These are phyloP conservation scores for Chrysocyon brachyurus DNA, from an alignment of 2,797 vertebrate species.

Conservation along the genomic window DNA sequence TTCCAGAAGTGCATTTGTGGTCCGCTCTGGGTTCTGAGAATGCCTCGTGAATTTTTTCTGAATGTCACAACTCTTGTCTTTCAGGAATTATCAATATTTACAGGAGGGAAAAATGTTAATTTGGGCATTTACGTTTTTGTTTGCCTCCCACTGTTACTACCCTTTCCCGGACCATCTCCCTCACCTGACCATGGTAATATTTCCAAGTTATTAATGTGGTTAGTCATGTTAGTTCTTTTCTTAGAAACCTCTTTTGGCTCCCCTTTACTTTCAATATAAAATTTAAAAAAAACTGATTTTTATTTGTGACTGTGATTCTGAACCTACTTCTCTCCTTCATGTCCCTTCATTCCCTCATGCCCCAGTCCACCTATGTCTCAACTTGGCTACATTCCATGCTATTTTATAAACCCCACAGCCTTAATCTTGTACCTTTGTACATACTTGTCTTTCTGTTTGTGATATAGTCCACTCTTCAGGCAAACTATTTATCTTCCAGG, in stretches of 20 bases:
- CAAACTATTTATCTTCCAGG: background rate
- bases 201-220: background rate
- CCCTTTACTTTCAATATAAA: background rate
- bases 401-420: background rate
- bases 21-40: background rate
- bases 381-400: background rate
- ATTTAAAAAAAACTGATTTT: background rate
- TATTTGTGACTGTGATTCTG: background rate
- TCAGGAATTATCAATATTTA: background rate
- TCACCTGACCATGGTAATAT: background rate
- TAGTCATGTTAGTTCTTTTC: background rate
- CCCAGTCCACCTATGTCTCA: background rate
- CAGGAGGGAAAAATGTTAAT: background rate
- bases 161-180: background rate
- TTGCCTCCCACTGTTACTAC: background rate
- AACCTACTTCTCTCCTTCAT: background rate
- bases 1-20: background rate
- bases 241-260: background rate
- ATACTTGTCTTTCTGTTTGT: background rate
- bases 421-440: background rate
- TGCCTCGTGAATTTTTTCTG: background rate
- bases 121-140: background rate
- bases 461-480: background rate
- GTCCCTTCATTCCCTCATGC: background rate
- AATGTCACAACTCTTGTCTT: background rate